Conservation (phyloP, 2,797 vertebrate species). For the Morelia viridis region DNA sequence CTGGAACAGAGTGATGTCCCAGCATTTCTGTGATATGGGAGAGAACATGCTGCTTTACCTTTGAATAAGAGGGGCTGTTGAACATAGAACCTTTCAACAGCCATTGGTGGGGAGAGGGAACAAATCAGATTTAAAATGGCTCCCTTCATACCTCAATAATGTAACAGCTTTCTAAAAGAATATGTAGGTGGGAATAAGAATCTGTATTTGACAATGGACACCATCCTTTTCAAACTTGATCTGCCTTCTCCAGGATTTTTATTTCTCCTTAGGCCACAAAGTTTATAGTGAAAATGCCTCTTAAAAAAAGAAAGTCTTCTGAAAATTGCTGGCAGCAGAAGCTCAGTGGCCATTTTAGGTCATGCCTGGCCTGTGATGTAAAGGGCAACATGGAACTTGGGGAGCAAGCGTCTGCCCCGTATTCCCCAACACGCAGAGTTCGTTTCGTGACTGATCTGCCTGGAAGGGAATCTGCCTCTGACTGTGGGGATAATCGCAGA, state of each 20-base stretch:
- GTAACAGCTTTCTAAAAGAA: slow-evolving; percentile 1
- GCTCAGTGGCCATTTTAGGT: slow-evolving; percentile 18
- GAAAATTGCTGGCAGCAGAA: slow-evolving; percentile 45
- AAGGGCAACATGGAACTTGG: slow-evolving; percentile 9
- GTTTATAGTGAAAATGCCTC: slow-evolving; percentile 49
- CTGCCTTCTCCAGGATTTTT: background rate
- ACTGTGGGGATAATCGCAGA: slow-evolving; percentile 35
- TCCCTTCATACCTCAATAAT: background rate
- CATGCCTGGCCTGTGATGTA: slow-evolving; percentile 5
- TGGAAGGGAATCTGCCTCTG: slow-evolving; percentile 43
- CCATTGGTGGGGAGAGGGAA: background rate
- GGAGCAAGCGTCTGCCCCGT: slow-evolving; percentile 8
- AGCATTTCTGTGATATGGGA: slow-evolving; percentile 25
- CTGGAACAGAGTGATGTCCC: slow-evolving; percentile 25
- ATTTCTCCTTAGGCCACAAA: slow-evolving; percentile 7
- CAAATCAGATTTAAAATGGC: slow-evolving; percentile 12
- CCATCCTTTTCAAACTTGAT: background rate
- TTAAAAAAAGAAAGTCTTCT: slow-evolving; percentile 57
- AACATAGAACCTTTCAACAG: background rate
- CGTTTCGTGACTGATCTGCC: slow-evolving; percentile 46
- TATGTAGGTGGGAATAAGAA: background rate
- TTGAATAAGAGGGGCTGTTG: slow-evolving; percentile 10
- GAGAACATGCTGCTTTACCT: background rate
- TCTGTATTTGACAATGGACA: slow-evolving; percentile 5
- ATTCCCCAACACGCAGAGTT: slow-evolving; percentile 16